Conservation (phyloP, 2,113 vertebrate genomes). For the Ammodytes marinus region DNA sequence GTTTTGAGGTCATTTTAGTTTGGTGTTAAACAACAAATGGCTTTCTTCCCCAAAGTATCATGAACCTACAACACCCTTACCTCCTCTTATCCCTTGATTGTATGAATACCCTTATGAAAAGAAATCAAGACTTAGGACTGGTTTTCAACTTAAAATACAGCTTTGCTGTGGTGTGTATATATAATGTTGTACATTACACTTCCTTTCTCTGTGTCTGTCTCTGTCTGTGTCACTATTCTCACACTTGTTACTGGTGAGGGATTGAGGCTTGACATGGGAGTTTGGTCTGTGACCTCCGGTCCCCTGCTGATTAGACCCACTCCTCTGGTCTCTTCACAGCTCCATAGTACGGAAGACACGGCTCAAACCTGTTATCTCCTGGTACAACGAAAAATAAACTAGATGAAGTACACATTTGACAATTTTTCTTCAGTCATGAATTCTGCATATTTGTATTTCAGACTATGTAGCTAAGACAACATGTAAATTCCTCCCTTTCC, state of each 20-base stretch:
- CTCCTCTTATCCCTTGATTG: constrained; percentile 99
- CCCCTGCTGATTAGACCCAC: constrained; percentile 76
- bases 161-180: constrained; percentile 98
- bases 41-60: constrained; percentile 99
- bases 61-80: constrained; percentile 99
- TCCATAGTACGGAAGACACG: constrained; percentile 84
- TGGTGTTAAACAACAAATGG: constrained; percentile 96
- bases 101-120: constrained; percentile 95
- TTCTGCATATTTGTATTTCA: constrained; percentile 99
- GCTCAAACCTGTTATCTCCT: constrained; percentile 91
- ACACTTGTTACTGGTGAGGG: constrained; percentile 83
- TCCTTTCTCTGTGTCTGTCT: constrained; percentile 90
- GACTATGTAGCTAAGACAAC: constrained; percentile 99
- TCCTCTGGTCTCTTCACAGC: constrained; percentile 84
- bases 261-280: constrained; percentile 79
- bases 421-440: constrained; percentile 98
- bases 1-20: constrained; percentile 97
- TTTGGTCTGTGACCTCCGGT: constrained; percentile 79
- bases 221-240: constrained; percentile 90
- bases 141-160: constrained; percentile 99
- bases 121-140: constrained; percentile 99
- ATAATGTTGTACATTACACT: constrained; percentile 99
- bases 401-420: constrained; percentile 98
- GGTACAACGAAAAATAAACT: constrained; percentile 89
- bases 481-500: constrained; percentile 99